Evolutionary conservation across 2,797 vertebrate species (phyloP), one percentile per base, ranked within the genome.

Genomic region (Amblyopsis hoosieri): DNA sequence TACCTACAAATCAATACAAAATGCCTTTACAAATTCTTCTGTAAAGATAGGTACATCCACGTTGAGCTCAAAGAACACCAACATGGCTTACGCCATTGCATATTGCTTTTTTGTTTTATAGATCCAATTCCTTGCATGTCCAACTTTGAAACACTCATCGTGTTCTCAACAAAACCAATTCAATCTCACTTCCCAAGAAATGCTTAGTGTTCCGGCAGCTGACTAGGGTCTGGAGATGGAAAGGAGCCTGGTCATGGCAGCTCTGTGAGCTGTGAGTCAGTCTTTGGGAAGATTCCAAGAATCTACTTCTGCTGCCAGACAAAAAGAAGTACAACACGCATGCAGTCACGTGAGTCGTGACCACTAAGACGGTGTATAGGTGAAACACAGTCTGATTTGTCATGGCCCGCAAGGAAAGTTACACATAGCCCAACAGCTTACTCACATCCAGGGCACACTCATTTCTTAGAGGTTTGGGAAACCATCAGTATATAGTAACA

Each of bases 171-270:
- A 65, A 82, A 89, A 86, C 83, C 77, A 86, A 87, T 85, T 77
- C 77, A 80, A 87, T 87, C 85, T 80, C 76, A 71, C 83, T 85
- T 89, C 91, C 84, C 76, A 80, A 90, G 85, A 89, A 88, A 66
- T 74, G 74, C 57, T 77, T 19, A 83, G 82, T 84, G 86, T 89
- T 86, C 78, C 61, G 79, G 86, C 87, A 90, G 87, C 86, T 82
- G 88, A 90, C 85, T 74, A 54, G 79, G 76, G 76, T 80, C 77
- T 64, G 70, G 47, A 33, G 67, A 69, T 74, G 79, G 63, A 81
- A 82, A 86, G 81, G 69, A 75, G 85, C 82, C 69, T 82, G 89
- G 85, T 90, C 89, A 90, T 87, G 67, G 65, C 70, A 37, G 79
- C 76, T 79, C 74, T 61, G 64, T 77, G 73, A 86, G 85, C 85